Evolutionary conservation across 2,888 invertebrate species (phyloP), one percentile per base, ranked within the genome.

Genomic region (Tiliacea aurago): DNA sequence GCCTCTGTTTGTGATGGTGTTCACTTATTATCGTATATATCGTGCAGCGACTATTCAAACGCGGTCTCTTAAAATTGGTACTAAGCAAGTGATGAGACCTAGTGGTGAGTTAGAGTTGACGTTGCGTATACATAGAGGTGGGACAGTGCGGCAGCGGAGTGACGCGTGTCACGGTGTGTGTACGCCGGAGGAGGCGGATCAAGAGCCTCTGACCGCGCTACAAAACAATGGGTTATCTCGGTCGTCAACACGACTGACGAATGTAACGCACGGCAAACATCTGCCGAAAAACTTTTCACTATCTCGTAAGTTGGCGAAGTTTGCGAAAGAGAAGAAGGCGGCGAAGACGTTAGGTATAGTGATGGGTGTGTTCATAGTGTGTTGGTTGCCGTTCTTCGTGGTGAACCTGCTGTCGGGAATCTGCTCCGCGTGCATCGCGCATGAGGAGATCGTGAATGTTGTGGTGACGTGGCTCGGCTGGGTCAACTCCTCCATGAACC

Each of bases 311-410:
- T 95, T 99, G 79, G 99, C 99, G 20, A 99, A 99, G 95, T 98
- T 99, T 89, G 99, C 99, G 66, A 99, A 99, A 92, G 99, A 99
- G 94, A 99, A 99, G 93, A 99, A 99, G 93, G 99, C 99, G 13
- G 99, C 99, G 7, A 99, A 99, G 95, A 99, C 99, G 13, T 95
- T 99, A 85, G 99, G 99, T 64, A 99, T 99, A 91, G 99, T 99
- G 87, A 99, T 99, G 98, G 99, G 99, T 74, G 99, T 99, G 83
- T 99, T 99, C 93, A 99, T 99, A 91, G 97, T 99, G 86, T 99
- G 99, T 94, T 99, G 99, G 99, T 97, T 99, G 87, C 99, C 99
- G 78, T 99, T 99, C 95, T 99, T 99, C 94, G 98, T 99, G 83
- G 98, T 99, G 85, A 99, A 99, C 94, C 96, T 99, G 72, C 95